These are phyloP conservation scores for Watsonalla cultraria DNA, from an alignment of 2,888 invertebrate species.

Conservation along the genomic window DNA sequence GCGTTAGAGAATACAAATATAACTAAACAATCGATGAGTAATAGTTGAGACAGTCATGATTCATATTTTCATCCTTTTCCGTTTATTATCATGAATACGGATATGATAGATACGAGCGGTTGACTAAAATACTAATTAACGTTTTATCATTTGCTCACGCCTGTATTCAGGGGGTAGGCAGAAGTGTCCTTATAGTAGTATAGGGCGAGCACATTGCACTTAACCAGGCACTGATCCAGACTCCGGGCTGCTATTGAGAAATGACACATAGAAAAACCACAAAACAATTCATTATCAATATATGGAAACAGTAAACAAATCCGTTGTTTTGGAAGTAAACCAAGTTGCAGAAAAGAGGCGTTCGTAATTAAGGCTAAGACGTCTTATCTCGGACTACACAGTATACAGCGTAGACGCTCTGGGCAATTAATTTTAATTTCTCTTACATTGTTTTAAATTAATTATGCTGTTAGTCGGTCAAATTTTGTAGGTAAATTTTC, in stretches of 20 bases:
- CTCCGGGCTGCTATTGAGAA: too few relatives aligned
- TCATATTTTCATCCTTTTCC: background rate
- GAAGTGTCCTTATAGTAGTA: too few relatives aligned
- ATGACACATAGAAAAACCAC: too few relatives aligned
- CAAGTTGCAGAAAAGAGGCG: constrained; percentile 8
- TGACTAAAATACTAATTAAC: background rate
- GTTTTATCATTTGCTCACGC: too few relatives aligned
- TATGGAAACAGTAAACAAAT: background rate
- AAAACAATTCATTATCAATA: too few relatives aligned
- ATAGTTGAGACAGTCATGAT: background rate
- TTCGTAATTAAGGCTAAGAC: constrained; percentile 25
- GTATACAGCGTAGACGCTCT: constrained; percentile 16
- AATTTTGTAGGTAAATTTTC: constrained; percentile 1
- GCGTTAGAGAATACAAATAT: background rate
- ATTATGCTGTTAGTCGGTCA: constrained; percentile 16
- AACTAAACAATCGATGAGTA: constrained; percentile 2
- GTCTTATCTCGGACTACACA: constrained; percentile 17
- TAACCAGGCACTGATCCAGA: too few relatives aligned
- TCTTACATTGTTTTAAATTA: constrained; percentile 20
- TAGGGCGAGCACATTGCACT: too few relatives aligned
- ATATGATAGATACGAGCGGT: background rate
- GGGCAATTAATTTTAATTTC: constrained; percentile 19
- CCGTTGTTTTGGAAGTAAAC: background rate
- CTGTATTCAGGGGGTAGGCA: too few relatives aligned
- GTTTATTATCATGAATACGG: background rate